These are phyloP conservation scores for Hymenochirus boettgeri DNA, from an alignment of 2,113 vertebrate species.

Conservation along the genomic window DNA sequence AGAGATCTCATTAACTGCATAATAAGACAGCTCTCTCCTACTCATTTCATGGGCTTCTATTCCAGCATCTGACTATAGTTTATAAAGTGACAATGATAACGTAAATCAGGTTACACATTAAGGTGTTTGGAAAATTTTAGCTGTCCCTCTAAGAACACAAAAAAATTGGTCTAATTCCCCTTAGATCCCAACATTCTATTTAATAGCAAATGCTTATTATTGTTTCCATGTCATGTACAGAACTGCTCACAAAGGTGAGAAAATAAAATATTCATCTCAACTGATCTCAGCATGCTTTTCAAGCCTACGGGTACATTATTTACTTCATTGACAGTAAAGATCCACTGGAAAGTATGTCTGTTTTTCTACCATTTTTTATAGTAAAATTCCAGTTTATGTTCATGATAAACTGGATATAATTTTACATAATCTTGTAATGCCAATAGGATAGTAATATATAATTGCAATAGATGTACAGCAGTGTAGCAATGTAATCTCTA, in stretches of 20 bases:
- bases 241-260: neutral
- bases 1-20: no score
- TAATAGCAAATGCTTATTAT: neutral
- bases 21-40: no score
- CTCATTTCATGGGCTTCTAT: no score
- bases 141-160: neutral
- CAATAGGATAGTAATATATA: no score
- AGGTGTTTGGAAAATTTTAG: neutral
- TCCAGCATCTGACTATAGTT: neutral
- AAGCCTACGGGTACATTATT: neutral
- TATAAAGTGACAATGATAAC: neutral
- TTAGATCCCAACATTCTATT: slow-evolving; percentile 3
- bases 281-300: neutral
- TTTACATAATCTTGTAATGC: no score
- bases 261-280: neutral
- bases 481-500: no score
- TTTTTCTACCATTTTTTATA: no score
- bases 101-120: neutral
- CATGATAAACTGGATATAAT: no score
- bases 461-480: no score
- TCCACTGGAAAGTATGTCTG: no score
- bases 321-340: neutral
- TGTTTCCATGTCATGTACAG: neutral
- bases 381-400: no score
- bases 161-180: slow-evolving; percentile 18